Base-by-base conservation (phyloP, 2,797 vertebrate species). In the Hipposideros larvatus region DNA sequence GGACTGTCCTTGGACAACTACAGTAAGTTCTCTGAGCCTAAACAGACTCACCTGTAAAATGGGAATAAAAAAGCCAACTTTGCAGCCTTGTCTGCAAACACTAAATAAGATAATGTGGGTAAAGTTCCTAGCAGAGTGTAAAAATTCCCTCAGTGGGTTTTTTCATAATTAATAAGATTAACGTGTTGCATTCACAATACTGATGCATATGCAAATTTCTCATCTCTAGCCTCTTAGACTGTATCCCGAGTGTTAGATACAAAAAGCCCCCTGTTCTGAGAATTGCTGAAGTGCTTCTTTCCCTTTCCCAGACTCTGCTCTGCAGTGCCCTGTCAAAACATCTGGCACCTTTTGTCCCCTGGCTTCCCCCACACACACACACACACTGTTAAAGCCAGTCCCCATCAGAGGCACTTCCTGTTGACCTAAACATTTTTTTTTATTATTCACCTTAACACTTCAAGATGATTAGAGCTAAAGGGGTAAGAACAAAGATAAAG, bases 311-410 rank as follows among this genome's bases (percentile, higher is more conserved):
- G 92, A 95, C 80, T 53, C 85, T 26, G 91, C 85, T 77, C 80
- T 51, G 26, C 86, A 19, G 16, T 34, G 43, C 91, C 90, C 90
- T 78, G 86, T 87, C 92, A 94, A 79, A 97, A 97, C 92, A 97
- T 98, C 95, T 97, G 97, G 96, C 55, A 86, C 48, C 83, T 77
- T 97, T 97, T 97, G 96, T 97, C 88, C 63, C 9, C 16, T 1
- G 16, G 65, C 85, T 93, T 92, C 77, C 73, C 77, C 5, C 53
- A 26, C 57, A 24, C 57, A 24, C 16, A 11, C 24, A 61, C 59
- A 55, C 13, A 34, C 2, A 1, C 86, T 79, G 4, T 89, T 70
- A 95, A 97, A 96, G 83, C 80, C 77, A 28, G 88, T 87, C 73
- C 28, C 46, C 77, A 80, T 90, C 88, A 41, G 5, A 73, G 93